Conservation (phyloP, 2,113 vertebrate genomes). For the Tenrec ecaudatus region DNA sequence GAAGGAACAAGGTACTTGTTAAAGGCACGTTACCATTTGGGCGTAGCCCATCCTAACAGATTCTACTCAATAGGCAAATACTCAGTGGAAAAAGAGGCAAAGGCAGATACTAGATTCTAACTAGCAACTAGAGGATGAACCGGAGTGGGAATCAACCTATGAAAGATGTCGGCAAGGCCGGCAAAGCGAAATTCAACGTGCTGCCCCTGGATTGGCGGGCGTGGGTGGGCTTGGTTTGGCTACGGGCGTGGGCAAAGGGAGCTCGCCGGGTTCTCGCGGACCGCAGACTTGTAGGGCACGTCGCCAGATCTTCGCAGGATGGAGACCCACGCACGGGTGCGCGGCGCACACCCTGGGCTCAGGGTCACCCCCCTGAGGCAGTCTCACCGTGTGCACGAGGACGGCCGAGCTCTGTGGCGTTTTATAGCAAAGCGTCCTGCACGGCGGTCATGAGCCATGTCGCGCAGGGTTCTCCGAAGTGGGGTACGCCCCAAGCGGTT, state of each 20-base stretch:
- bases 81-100: background rate
- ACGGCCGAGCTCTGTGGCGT: background rate
- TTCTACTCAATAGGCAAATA: background rate
- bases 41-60: background rate
- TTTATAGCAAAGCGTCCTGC: background rate
- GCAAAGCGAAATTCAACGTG: background rate
- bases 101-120: background rate
- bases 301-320: too few species aligned
- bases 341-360: background rate
- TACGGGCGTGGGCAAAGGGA: rapidly evolving
- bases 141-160: rapidly evolving
- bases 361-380: background rate
- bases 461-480: background rate
- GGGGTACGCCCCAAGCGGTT: constrained; percentile 36
- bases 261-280: too few species aligned
- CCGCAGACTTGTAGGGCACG: too few species aligned
- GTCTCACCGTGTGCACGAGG: too few species aligned
- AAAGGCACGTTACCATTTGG: background rate
- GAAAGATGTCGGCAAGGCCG: rapidly evolving
- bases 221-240: rapidly evolving
- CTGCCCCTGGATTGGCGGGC: background rate
- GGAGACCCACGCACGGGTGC: too few species aligned
- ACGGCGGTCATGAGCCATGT: background rate
- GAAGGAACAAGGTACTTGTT: too few species aligned
- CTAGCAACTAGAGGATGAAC: background rate